phyloP scores from a whole-genome alignment of 2,113 vertebrate species.

The Gobio gobio region DNA sequence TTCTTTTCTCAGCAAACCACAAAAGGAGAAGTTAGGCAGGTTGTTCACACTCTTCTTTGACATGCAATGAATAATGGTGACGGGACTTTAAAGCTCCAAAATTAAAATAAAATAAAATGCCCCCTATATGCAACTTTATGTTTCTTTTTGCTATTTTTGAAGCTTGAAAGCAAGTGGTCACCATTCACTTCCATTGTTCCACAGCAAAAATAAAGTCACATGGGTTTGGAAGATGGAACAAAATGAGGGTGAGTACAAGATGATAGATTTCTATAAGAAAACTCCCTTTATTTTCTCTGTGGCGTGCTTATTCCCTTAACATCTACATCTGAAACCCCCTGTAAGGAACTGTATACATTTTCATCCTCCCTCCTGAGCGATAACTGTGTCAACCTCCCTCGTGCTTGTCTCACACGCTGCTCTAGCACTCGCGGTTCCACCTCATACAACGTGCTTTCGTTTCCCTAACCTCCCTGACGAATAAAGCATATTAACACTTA shows the following conservation, averaged over 20 bases:
- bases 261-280: not conserved
- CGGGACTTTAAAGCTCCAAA: too few relatives aligned
- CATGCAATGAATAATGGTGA: too few relatives aligned
- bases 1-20: too few relatives aligned
- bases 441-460: not conserved
- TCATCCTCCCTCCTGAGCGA: not conserved
- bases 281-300: not conserved
- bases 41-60: too few relatives aligned
- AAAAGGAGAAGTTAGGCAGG: too few relatives aligned
- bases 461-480: not conserved
- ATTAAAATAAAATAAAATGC: too few relatives aligned
- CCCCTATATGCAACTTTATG: not conserved
- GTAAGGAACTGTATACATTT: not conserved
- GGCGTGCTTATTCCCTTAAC: not conserved
- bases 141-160: not conserved
- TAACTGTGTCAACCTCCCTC: not conserved
- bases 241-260: not conserved
- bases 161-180: not conserved
- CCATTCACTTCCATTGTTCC: not conserved
- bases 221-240: not conserved
- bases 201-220: not conserved
- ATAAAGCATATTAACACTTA: conserved; percentile 9
- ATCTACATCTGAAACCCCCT: not conserved
- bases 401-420: not conserved
- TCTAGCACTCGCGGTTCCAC: not conserved